Percentiles rank a stretch among this genome's conserved stretches.
These are phyloP conservation scores for Sceliomorpha sp. DNA, from an alignment of 2,888 invertebrate genomes.

Conservation along the genomic window DNA sequence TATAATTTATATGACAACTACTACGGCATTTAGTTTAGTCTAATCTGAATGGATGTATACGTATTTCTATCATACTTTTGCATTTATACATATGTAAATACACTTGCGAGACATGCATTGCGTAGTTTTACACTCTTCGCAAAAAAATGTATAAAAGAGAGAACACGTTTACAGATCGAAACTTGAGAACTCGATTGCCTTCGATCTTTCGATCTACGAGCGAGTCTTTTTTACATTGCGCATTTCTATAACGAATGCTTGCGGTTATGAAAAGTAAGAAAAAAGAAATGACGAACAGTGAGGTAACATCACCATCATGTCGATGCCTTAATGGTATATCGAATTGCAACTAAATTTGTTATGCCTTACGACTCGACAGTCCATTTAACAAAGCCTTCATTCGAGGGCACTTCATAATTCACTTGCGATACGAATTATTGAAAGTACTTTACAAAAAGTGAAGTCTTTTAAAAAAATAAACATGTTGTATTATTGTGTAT, in stretches of 20 bases:
- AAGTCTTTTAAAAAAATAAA: no score
- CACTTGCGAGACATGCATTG: no score
- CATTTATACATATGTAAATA: no score
- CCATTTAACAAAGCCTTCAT: conserved; percentile 47
- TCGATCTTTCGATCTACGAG: conserved; percentile 65
- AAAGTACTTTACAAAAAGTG: neutral
- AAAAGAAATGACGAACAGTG: conserved; percentile 24
- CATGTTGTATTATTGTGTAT: no score
- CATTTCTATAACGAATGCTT: conserved; percentile 46
- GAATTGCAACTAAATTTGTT: conserved; percentile 68
- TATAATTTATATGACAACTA: no score
- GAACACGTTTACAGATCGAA: conserved; percentile 65
- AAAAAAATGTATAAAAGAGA: conserved; percentile 56
- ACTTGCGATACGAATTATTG: conserved; percentile 1
- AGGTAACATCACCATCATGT: conserved; percentile 60
- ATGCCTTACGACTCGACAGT: conserved; percentile 55
- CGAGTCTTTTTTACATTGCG: conserved; percentile 41
- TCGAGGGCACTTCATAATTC: conserved; percentile 20
- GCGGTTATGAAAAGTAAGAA: conserved; percentile 48
- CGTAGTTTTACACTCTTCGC: conserved; percentile 42
- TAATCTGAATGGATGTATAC: no score
- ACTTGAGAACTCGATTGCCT: conserved; percentile 71
- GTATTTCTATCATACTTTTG: no score
- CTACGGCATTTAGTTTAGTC: no score
- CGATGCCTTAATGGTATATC: conserved; percentile 69